Percentiles rank a stretch among this genome's conserved stretches.
Conservation (phyloP, 2,113 vertebrate species). For the Brachyhypopomus gauderio region DNA sequence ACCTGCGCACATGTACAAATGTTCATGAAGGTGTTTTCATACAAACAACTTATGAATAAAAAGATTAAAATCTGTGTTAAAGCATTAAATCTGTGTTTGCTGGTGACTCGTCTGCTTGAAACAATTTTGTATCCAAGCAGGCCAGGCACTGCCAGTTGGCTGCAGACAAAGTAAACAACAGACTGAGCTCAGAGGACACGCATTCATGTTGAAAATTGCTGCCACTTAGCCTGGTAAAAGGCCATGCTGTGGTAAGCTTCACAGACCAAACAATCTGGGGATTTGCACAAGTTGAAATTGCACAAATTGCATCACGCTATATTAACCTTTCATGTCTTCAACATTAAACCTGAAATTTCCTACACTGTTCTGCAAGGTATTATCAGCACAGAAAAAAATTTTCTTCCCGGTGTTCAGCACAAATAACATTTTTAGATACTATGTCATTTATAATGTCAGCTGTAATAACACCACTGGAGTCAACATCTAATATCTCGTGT, state of each 20-base stretch:
- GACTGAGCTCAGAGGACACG: slow-evolving; percentile 6
- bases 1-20: background rate
- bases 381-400: too few relatives aligned
- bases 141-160: slow-evolving; percentile 3
- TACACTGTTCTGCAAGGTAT: background rate
- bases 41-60: background rate
- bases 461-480: slow-evolving; percentile 80
- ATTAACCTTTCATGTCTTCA: background rate
- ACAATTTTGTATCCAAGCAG: slow-evolving; percentile 4
- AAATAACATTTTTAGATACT: too few relatives aligned
- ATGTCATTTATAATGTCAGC: slow-evolving; percentile 47
- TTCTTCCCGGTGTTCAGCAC: too few relatives aligned
- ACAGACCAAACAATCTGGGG: slow-evolving; percentile 20
- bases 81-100: background rate
- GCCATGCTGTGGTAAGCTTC: slow-evolving; percentile 20
- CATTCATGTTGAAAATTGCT: slow-evolving; percentile 46
- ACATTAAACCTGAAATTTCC: background rate
- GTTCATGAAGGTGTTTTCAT: background rate
- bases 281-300: slow-evolving; percentile 2
- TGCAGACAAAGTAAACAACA: slow-evolving; percentile 32
- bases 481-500: slow-evolving; percentile 78
- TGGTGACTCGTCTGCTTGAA: slow-evolving; percentile 12
- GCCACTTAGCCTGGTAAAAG: slow-evolving; percentile 34
- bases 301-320: background rate
- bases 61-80: too few relatives aligned